Evolutionary conservation across 2,113 vertebrate genomes (phyloP).

Genomic region (Propithecus coquereli): DNA sequence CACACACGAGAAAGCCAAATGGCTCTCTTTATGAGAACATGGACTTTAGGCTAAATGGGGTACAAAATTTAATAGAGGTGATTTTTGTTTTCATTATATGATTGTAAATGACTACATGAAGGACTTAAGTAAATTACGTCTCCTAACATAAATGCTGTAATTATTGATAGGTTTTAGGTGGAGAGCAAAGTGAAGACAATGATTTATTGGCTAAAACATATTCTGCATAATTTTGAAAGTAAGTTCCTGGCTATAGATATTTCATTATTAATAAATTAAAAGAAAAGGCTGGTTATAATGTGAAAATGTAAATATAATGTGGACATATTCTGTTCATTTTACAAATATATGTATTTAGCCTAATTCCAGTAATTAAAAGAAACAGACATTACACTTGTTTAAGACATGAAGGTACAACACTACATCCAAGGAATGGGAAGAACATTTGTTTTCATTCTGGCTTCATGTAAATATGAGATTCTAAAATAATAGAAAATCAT

Average conservation of each 20-base stretch:
- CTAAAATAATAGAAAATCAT: conserved; percentile 25
- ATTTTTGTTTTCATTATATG: neutral
- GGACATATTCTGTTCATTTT: neutral
- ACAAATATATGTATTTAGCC: neutral
- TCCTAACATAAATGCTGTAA: neutral
- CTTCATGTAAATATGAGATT: conserved; percentile 37
- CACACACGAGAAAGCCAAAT: neutral
- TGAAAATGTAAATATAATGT: neutral
- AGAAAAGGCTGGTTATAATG: neutral
- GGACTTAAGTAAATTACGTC: neutral
- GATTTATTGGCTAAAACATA: neutral
- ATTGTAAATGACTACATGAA: neutral
- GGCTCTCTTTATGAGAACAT: neutral
- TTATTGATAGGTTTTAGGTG: neutral
- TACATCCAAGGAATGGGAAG: neutral
- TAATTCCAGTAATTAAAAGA: conserved; percentile 5
- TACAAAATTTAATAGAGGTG: neutral
- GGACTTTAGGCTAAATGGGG: neutral
- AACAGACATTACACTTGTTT: neutral
- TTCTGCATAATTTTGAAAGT: neutral
- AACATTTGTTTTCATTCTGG: neutral
- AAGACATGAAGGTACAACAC: neutral
- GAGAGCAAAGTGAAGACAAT: neutral
- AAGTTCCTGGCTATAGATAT: neutral
- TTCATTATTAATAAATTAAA: neutral